A percentile compares a stretch with the other conserved stretches of the same genome.
phyloP scores from a whole-genome alignment of 2,113 vertebrate species.

The Anguilla japonica region DNA sequence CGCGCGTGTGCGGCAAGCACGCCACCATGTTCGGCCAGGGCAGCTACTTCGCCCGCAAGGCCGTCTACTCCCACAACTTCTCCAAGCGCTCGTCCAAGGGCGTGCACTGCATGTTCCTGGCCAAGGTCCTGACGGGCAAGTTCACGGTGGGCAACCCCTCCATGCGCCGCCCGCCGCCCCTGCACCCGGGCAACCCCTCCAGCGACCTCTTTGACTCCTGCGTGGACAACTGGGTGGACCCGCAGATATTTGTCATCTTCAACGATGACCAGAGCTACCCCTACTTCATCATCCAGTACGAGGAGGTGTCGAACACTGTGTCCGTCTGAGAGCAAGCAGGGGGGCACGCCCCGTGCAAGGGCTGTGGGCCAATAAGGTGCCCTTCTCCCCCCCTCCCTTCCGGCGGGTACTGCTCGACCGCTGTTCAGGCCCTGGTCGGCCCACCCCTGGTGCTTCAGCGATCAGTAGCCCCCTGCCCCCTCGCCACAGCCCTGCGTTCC shows the following conservation, averaged over 20 bases:
- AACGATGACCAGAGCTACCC: slow-evolving; percentile 99
- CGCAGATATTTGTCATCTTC: slow-evolving; percentile 98
- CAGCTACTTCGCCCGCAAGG: slow-evolving; percentile 96
- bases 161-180: slow-evolving; percentile 91
- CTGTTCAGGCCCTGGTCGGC: neutral
- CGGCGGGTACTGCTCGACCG: slow-evolving; percentile 41
- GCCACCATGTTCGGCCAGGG: slow-evolving; percentile 99
- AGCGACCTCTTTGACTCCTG: slow-evolving; percentile 98
- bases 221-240: slow-evolving; percentile 97
- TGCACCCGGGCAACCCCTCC: slow-evolving; percentile 86
- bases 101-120: slow-evolving; percentile 97
- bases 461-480: neutral
- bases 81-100: slow-evolving; percentile 90
- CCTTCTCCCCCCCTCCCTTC: slow-evolving; percentile 10
- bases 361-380: no score
- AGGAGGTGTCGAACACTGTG: slow-evolving; percentile 92
- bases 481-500: neutral
- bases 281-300: slow-evolving; percentile 97
- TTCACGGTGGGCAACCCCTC: slow-evolving; percentile 93
- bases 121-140: slow-evolving; percentile 93
- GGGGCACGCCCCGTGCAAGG: neutral
- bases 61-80: slow-evolving; percentile 96
- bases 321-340: slow-evolving; percentile 70
- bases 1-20: slow-evolving; percentile 93
- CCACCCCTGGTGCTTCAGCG: neutral